phyloP scores from a whole-genome alignment of 2,888 invertebrate species.

The Atherix ibis region DNA sequence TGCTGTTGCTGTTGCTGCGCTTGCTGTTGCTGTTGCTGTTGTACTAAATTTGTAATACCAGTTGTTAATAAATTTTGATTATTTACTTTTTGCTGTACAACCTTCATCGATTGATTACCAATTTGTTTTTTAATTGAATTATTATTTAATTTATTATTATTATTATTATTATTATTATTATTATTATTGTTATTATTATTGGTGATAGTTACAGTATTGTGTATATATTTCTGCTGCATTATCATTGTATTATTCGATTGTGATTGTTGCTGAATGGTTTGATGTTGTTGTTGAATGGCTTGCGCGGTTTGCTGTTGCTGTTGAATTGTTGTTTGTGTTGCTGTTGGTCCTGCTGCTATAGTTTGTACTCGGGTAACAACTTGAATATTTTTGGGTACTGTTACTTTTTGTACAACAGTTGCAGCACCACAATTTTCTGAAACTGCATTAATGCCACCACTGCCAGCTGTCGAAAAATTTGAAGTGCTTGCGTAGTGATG shows the following conservation, averaged over 20 bases:
- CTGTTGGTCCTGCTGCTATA: constrained; percentile 6
- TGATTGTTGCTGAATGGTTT: constrained; percentile 1
- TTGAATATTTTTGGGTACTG: constrained; percentile 22
- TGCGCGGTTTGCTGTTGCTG: constrained; percentile 13
- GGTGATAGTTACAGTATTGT: constrained; percentile 6
- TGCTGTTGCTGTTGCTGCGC: constrained; percentile 1
- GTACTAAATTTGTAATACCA: background rate
- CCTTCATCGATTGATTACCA: constrained; percentile 14
- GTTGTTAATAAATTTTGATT: constrained; percentile 5
- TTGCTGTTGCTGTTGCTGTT: constrained; percentile 3
- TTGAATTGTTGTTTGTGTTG: constrained; percentile 11
- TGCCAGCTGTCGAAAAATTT: constrained; percentile 6
- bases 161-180: too few species aligned
- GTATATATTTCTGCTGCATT: constrained; percentile 21
- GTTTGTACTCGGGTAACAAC: constrained; percentile 26
- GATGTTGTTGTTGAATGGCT: constrained; percentile 13
- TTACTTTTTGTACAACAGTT: constrained; percentile 14
- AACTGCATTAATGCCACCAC: constrained; percentile 8
- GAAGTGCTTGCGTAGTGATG: constrained; percentile 6
- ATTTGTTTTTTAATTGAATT: constrained; percentile 21
- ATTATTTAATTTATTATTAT: constrained; percentile 15
- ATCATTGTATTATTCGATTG: constrained; percentile 14
- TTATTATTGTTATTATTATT: constrained; percentile 8
- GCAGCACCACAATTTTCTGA: background rate
- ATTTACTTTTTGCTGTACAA: constrained; percentile 17